Base-by-base conservation (phyloP, 2,888 invertebrate species). In the Heliconius cydno region DNA sequence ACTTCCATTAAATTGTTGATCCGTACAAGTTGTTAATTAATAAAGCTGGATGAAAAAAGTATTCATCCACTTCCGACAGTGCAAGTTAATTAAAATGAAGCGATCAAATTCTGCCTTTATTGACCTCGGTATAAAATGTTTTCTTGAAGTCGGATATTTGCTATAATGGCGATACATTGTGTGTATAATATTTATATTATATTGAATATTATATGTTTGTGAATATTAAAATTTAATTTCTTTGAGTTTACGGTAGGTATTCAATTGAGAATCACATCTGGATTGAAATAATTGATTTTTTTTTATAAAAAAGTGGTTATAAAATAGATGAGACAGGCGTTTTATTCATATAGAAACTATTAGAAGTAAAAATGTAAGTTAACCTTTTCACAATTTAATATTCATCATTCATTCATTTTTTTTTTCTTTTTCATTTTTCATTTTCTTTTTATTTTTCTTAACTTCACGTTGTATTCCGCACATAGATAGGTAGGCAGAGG, bases 51-150 rank as follows among this genome's bases (percentile, higher is more conserved):
- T 86, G 83, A 87, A 89, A 89, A 87, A 91, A 90, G 88, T 85
- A 85, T 86, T 85, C 85, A 83, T 79, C 80, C 79, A 83, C 84
- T 78, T 79, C 83, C 86, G 83, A 84, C 85, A 86, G 86, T 86
- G 86, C 79, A 82, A 86, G 90, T 90, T 92, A 90, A 91, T 91
- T 91, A 91, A 91, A 91, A 87, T 88, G 88, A 88, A 89, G 65
- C 65, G 75, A 75, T 75, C 75, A 65, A 75, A 75, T 75, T 65
- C 75, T 46, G 63, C 65, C 65, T 65, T 65, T 65, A 75, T 65
- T 75, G 65, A 75, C 22, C 22, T 75, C 28, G 13, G 7, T 46
- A 60, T 30, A 38, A 38, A 60, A 73, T 57, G 25, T n/a, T 72
- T 60, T 60, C 57, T 73, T 73, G 6, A 34, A 34, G 41, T 70